Percentiles rank a stretch among this genome's conserved stretches.
These are phyloP conservation scores for Auanema sp. DNA, from an alignment of 2,888 invertebrate species.

Conservation along the genomic window DNA sequence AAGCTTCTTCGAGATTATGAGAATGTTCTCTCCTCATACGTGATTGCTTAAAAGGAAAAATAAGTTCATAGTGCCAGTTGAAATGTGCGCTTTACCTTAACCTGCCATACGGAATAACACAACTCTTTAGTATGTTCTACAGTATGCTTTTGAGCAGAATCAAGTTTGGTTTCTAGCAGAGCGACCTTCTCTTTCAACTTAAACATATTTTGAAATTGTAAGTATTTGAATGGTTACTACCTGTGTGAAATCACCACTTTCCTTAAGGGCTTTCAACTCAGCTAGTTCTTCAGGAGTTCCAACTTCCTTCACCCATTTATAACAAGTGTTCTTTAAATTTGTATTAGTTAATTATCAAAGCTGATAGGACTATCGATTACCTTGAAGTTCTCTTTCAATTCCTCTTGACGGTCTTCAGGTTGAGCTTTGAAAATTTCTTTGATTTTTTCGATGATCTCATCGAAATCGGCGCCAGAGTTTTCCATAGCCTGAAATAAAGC, in stretches of 20 bases:
- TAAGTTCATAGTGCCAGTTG: no score
- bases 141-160: slow-evolving; percentile 39
- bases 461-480: slow-evolving; percentile 24
- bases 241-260: slow-evolving; percentile 3
- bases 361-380: slow-evolving; percentile 13
- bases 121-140: slow-evolving; percentile 39
- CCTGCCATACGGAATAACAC: slow-evolving; percentile 35
- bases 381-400: slow-evolving; percentile 32
- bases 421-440: slow-evolving; percentile 32
- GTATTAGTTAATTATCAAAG: no score
- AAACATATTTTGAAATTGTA: background rate
- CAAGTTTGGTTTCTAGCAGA: slow-evolving; percentile 27
- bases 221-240: slow-evolving; percentile 10
- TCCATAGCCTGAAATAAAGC: slow-evolving; percentile 16
- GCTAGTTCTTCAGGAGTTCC: slow-evolving; percentile 25
- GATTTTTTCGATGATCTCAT: slow-evolving; percentile 30
- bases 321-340: slow-evolving; percentile 22
- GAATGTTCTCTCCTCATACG: slow-evolving; percentile 1
- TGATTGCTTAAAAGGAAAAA: background rate
- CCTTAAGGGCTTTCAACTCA: slow-evolving; percentile 3
- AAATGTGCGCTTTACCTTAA: slow-evolving; percentile 3
- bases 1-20: slow-evolving; percentile 10
- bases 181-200: slow-evolving; percentile 20
- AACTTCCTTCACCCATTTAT: slow-evolving; percentile 38
- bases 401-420: slow-evolving; percentile 24